Percentiles rank a stretch among this genome's conserved stretches.
phyloP scores from a whole-genome alignment of 1,140 invertebrate genomes.

The Brachionus koreanus region DNA sequence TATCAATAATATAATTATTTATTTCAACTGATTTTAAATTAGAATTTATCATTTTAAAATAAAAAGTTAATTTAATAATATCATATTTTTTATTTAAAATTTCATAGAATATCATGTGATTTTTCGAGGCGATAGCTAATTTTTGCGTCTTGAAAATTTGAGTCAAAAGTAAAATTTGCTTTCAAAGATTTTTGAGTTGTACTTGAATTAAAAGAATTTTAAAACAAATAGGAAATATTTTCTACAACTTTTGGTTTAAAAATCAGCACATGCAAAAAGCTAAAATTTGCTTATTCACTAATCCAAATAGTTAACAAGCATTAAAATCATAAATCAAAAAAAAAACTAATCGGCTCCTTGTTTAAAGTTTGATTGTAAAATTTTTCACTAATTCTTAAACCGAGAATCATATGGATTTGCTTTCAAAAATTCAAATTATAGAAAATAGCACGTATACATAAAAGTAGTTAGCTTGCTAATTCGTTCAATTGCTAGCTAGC shows the following conservation, averaged over 20 bases:
- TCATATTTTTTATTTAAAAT: too few relatives aligned
- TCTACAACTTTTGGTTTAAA: not conserved
- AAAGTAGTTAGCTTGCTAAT: not conserved
- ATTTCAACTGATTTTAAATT: not conserved
- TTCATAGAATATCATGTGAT: not conserved
- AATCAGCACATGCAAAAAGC: not conserved
- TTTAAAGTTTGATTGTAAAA: not conserved
- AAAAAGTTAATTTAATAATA: too few relatives aligned
- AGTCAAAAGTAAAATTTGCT: not conserved
- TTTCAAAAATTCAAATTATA: not conserved
- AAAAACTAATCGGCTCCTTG: not conserved
- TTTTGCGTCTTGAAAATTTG: not conserved
- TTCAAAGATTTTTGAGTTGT: not conserved
- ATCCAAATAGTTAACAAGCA: not conserved
- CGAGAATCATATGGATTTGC: slow-evolving; percentile 1
- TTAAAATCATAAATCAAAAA: not conserved
- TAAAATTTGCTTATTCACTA: not conserved
- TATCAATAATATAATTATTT: not conserved
- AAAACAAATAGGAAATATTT: not conserved
- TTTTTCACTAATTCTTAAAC: not conserved
- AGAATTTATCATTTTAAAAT: too few relatives aligned
- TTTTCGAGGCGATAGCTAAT: not conserved
- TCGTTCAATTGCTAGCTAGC: not conserved
- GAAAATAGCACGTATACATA: not conserved
- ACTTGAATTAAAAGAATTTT: not conserved